Percentiles rank a stretch among this genome's conserved stretches.
phyloP scores from a whole-genome alignment of 1,140 invertebrate genomes.

The Papilio polyxenes region DNA sequence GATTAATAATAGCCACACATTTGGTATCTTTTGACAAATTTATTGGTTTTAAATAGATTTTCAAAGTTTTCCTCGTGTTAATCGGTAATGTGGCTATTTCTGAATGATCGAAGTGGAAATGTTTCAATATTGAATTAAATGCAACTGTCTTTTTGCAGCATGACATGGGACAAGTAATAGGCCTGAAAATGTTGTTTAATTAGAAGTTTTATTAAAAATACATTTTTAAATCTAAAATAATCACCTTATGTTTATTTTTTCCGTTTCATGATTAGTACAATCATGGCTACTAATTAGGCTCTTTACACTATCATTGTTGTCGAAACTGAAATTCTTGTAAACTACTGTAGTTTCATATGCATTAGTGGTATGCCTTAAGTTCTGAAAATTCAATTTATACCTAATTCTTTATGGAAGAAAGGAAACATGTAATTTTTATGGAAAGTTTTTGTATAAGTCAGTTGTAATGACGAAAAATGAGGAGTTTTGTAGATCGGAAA shows the following conservation, averaged over 20 bases:
- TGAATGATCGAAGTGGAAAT: constrained; percentile 51
- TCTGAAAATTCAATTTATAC: not conserved
- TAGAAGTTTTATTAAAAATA: not conserved
- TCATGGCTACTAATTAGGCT: constrained; percentile 20
- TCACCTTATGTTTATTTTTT: constrained; percentile 12
- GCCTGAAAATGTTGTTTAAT: constrained; percentile 40
- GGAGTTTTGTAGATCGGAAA: not conserved
- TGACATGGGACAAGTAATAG: constrained; percentile 45
- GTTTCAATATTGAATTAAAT: constrained; percentile 42
- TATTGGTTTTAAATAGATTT: constrained; percentile 33
- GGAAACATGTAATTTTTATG: no score
- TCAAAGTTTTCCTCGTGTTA: constrained; percentile 22
- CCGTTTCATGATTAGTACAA: not conserved
- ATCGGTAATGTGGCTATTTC: constrained; percentile 41
- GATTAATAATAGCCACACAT: constrained; percentile 40
- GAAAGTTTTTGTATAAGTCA: no score
- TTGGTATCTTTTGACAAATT: constrained; percentile 36
- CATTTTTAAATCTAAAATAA: not conserved
- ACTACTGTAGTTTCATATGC: not conserved
- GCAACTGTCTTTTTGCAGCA: constrained; percentile 46
- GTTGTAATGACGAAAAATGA: no score
- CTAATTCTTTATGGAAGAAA: no score
- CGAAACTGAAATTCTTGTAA: not conserved
- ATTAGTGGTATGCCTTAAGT: not conserved
- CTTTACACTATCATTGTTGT: constrained; percentile 28